Base-by-base conservation (phyloP, 2,888 invertebrate species). In the Chrysotoxum bicinctum region DNA sequence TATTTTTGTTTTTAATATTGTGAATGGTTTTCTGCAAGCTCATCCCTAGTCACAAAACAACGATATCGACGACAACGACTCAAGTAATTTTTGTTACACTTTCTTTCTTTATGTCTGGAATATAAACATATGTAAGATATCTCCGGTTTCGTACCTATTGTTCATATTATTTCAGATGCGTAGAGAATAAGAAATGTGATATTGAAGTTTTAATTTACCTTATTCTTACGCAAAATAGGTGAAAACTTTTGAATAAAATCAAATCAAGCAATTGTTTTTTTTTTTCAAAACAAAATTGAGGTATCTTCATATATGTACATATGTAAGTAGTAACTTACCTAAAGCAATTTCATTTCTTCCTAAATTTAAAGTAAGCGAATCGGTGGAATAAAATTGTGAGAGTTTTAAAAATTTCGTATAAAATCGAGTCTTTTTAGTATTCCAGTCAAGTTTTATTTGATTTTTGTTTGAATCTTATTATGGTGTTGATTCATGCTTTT, bases 81-180 rank as follows among this genome's bases (percentile, higher is more conserved):
- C 48, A 64, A 21, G 64, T 45, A 35, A 48, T 50, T 74, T 78
- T 74, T 78, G 78, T 78, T 69, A 78, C 78, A 83, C 73, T 78
- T 78, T 83, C 78, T 78, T 68, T 64, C 50, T 50, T 32, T 60
- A 73, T 73, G 60, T 14, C 37, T 54, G 26, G 72, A 72, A 77
- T 82, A 70, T n/a, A n/a, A 4, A 26, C 7, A 40, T 40, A 23
- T 62, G 12, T 14, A 12, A 6, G 26, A 26, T 40, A 16, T 40
- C n/a, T 43, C 43, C 23, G 43, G 12, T n/a, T 37, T 14, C 7
- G 12, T 1, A n/a, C 14, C 12, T 4, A n/a, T 32, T 58, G 14
- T 21, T 2, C 8, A 37, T 58, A 37, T 14, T 30, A 54, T 32
- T 30, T 30, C 12, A 10, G 54, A 32, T 54, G 54, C 54, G 54